Conservation (phyloP, 2,113 vertebrate genomes). For the Scalopus aquaticus region DNA sequence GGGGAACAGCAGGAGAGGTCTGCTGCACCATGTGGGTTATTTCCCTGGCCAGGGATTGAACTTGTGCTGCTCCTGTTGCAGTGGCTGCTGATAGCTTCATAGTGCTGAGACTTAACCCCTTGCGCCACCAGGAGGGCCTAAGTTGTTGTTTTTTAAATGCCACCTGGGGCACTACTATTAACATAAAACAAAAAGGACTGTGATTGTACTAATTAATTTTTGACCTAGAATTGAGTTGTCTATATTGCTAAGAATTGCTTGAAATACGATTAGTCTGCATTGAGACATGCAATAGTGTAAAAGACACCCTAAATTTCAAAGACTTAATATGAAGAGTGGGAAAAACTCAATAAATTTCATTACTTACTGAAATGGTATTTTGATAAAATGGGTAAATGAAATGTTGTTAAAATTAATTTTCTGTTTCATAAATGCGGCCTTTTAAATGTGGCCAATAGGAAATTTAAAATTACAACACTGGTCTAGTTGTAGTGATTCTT, state of each 20-base stretch:
- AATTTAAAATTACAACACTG: constrained; percentile 16
- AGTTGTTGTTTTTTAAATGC: not conserved
- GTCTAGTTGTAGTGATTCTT: constrained; percentile 2
- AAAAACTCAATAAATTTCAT: constrained; percentile 38
- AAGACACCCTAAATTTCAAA: constrained; percentile 39
- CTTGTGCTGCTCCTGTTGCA: too few relatives aligned
- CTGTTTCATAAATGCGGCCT: constrained; percentile 17
- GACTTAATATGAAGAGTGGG: not conserved
- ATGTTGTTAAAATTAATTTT: constrained; percentile 26
- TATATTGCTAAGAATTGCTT: not conserved
- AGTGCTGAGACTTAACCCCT: too few relatives aligned
- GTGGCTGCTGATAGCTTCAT: too few relatives aligned
- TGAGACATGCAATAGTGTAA: not conserved
- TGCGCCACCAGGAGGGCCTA: too few relatives aligned
- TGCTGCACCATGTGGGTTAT: too few relatives aligned
- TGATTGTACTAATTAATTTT: constrained; percentile 46
- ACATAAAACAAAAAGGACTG: constrained; percentile 31
- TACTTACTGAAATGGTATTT: constrained; percentile 3
- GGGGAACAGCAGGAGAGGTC: too few relatives aligned
- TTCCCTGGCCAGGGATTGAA: too few relatives aligned
- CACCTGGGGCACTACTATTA: not conserved
- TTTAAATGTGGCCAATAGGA: not conserved
- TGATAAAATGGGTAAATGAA: constrained; percentile 9
- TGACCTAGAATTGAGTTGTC: not conserved
- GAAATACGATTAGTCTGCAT: not conserved